Conservation (phyloP, 30 jellyfish, hydroid and myxozoan species). For the Catostylus mosaicus region DNA sequence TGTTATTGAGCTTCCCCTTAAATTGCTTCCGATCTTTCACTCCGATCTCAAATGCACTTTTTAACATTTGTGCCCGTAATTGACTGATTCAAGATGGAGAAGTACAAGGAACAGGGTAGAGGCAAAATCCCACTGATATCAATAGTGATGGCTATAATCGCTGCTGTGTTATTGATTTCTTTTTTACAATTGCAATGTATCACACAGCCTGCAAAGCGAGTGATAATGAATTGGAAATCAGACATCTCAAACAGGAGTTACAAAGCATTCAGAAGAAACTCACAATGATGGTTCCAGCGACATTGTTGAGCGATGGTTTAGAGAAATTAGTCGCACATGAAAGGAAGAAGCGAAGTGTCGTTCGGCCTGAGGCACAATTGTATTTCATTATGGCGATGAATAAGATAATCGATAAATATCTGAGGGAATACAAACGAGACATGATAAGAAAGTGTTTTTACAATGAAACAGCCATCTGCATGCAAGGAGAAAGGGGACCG, state of each 20-base stretch:
- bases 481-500: conserved; percentile 43
- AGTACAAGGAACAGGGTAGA: background rate
- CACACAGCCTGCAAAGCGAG: background rate
- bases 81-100: background rate
- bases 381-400: conserved; percentile 2
- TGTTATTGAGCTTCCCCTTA: too few species aligned
- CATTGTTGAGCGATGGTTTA: too few species aligned
- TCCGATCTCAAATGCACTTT: too few species aligned
- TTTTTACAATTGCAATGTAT: too few species aligned
- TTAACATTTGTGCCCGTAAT: too few species aligned
- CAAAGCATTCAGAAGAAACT: background rate
- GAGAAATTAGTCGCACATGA: too few species aligned
- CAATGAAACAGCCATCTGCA: conserved; percentile 37
- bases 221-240: background rate
- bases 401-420: conserved; percentile 5
- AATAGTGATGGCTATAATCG: too few species aligned
- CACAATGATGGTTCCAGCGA: background rate
- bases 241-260: background rate
- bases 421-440: conserved; percentile 19
- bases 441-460: conserved; percentile 27
- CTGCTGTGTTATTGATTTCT: too few species aligned
- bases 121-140: background rate
- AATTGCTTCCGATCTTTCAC: too few species aligned
- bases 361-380: background rate
- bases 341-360: background rate